Conservation (phyloP, 2,888 invertebrate species). For the Leptinotarsa juncta region DNA sequence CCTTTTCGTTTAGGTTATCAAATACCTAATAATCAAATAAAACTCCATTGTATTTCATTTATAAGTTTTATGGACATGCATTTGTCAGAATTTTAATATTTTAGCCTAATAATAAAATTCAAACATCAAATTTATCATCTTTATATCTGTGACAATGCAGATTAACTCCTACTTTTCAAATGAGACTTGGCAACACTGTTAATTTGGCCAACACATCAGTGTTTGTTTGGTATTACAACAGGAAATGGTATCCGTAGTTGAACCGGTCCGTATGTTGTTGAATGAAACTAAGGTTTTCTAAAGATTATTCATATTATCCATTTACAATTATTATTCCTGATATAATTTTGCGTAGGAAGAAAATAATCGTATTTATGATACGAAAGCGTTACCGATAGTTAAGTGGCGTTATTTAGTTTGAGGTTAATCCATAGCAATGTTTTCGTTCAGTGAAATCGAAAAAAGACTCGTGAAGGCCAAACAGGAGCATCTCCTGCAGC, state of each 20-base stretch:
- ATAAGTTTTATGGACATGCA: too few relatives aligned
- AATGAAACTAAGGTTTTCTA: neutral
- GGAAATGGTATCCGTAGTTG: neutral
- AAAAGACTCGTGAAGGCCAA: constrained; percentile 43
- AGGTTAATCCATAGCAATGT: constrained; percentile 40
- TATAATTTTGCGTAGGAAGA: constrained; percentile 35
- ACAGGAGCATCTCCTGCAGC: constrained; percentile 54
- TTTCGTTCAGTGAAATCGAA: constrained; percentile 47
- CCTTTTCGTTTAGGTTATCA: too few relatives aligned
- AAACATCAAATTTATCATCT: too few relatives aligned
- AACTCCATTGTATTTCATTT: too few relatives aligned
- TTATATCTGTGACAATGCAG: too few relatives aligned
- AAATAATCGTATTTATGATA: constrained; percentile 37
- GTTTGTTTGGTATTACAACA: neutral
- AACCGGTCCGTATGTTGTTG: constrained; percentile 1
- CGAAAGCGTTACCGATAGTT: neutral
- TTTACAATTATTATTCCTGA: neutral
- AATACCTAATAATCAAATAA: too few relatives aligned
- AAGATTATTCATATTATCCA: neutral
- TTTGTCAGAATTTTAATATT: too few relatives aligned
- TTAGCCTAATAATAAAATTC: neutral
- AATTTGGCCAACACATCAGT: neutral
- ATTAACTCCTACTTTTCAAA: neutral
- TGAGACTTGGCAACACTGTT: neutral
- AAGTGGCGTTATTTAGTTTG: constrained; percentile 19